Conservation (phyloP, 2,888 invertebrate species). For the Tachina lurida region DNA sequence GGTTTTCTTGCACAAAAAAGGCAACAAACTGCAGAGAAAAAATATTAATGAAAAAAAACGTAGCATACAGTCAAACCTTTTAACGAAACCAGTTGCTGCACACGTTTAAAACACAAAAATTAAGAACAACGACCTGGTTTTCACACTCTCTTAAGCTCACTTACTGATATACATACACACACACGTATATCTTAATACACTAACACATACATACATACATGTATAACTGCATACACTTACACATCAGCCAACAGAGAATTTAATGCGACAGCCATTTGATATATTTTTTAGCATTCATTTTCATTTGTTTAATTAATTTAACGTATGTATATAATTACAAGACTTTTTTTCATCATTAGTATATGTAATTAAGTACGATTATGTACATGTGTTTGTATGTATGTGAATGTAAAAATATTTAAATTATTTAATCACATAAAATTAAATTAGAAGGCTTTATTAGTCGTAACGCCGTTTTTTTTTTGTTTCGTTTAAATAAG, state of each 20-base stretch:
- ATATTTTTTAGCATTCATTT: neutral
- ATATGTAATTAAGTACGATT: constrained; percentile 40
- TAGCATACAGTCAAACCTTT: constrained; percentile 30
- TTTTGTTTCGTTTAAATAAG: too few species aligned
- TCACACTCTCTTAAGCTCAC: constrained; percentile 54
- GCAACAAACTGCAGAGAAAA: neutral
- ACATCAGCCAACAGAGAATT: neutral
- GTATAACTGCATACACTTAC: neutral
- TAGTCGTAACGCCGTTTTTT: too few species aligned
- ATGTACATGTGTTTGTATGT: neutral
- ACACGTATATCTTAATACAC: neutral
- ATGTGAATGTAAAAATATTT: neutral
- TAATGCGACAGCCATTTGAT: neutral
- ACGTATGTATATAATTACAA: constrained; percentile 25
- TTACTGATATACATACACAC: neutral
- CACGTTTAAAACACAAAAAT: constrained; percentile 38
- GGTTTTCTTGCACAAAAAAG: constrained; percentile 41
- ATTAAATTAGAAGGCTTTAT: too few species aligned
- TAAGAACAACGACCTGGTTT: constrained; percentile 65
- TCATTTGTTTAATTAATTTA: constrained; percentile 45
- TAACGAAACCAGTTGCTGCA: constrained; percentile 37
- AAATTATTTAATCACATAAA: neutral
- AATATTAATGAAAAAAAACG: constrained; percentile 2
- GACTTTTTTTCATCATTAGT: constrained; percentile 32
- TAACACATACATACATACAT: neutral